Percentiles rank a stretch among this genome's conserved stretches.
These are phyloP conservation scores for Pogonomyrmex californicus DNA, from an alignment of 1,140 invertebrate species.

Conservation along the genomic window DNA sequence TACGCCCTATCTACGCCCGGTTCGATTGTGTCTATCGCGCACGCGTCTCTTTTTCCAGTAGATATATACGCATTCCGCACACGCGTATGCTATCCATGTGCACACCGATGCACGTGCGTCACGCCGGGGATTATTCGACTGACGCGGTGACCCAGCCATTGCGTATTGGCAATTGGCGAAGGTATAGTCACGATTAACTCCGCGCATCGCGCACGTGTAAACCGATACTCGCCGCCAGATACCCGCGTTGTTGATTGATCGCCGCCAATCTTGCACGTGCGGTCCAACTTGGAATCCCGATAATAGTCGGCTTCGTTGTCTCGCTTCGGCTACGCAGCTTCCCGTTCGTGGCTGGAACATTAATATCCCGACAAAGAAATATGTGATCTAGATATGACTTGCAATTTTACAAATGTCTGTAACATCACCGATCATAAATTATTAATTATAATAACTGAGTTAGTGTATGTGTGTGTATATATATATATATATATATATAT, in stretches of 20 bases:
- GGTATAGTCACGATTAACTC: slow-evolving; percentile 46
- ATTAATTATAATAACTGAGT: neutral
- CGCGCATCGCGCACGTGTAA: slow-evolving; percentile 44
- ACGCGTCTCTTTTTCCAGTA: slow-evolving; percentile 39
- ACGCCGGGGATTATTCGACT: slow-evolving; percentile 40
- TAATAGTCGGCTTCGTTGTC: slow-evolving; percentile 8
- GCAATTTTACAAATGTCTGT: neutral
- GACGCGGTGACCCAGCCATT: slow-evolving; percentile 20
- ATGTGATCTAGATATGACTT: neutral
- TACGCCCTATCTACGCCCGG: slow-evolving; percentile 32
- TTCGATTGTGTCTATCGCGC: slow-evolving; percentile 53
- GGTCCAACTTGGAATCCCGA: slow-evolving; percentile 44
- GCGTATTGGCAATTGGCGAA: slow-evolving; percentile 54
- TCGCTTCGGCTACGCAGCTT: neutral
- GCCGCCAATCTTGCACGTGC: slow-evolving; percentile 46
- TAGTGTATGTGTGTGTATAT: neutral
- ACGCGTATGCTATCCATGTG: neutral
- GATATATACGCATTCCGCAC: neutral
- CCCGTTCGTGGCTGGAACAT: neutral
- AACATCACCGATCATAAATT: neutral
- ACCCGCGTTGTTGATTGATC: slow-evolving; percentile 53
- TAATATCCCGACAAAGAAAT: neutral
- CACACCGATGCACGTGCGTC: slow-evolving; percentile 19
- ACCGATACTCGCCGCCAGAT: slow-evolving; percentile 32
- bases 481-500: too few species aligned